Conservation (phyloP, 1,140 invertebrate species). For the Heliconius nattereri region DNA sequence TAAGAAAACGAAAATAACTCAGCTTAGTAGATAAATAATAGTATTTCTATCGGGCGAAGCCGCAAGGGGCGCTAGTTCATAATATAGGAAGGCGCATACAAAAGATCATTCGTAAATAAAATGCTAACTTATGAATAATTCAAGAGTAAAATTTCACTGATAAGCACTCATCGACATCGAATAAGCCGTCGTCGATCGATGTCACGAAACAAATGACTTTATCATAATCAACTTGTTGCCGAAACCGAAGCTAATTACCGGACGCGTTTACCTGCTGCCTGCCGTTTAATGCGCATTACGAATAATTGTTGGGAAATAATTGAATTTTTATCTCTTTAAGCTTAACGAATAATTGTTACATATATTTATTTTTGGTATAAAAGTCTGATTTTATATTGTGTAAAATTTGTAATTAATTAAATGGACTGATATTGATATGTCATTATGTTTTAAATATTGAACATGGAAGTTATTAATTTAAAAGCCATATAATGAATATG, state of each 20-base stretch:
- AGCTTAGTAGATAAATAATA: no score
- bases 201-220: slow-evolving; percentile 56
- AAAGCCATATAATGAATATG: no score
- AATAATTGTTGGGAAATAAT: slow-evolving; percentile 46
- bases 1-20: no score
- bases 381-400: no score
- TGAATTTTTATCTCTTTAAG: slow-evolving; percentile 32
- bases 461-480: no score
- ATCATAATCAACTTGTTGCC: slow-evolving; percentile 71
- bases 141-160: slow-evolving; percentile 21
- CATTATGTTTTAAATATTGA: no score
- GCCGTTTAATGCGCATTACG: slow-evolving; percentile 43
- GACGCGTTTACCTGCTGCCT: slow-evolving; percentile 45
- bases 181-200: slow-evolving; percentile 52
- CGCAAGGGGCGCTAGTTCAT: no score
- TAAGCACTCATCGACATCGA: slow-evolving; percentile 38
- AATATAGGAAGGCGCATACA: no score
- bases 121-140: slow-evolving; percentile 1
- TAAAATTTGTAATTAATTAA: no score
- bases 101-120: neutral
- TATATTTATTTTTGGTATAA: no score
- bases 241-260: slow-evolving; percentile 59
- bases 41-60: no score
- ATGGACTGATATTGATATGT: no score
- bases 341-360: neutral